These are phyloP conservation scores for Montipora sp. DNA, from an alignment of 64 coral and sea anemone species.

Conservation along the genomic window DNA sequence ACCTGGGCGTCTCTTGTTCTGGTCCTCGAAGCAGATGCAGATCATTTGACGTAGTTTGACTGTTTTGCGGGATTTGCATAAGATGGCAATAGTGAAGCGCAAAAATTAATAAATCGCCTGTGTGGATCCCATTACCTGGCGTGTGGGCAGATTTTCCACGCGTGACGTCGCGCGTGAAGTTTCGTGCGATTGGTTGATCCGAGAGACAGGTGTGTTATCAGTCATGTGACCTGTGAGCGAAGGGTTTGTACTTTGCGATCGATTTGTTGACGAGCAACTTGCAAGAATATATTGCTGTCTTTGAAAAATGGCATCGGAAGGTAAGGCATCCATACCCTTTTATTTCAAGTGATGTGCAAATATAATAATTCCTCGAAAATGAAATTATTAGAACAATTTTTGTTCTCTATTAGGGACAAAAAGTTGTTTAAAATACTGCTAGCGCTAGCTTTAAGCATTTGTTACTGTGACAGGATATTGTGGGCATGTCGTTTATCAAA, in stretches of 20 bases:
- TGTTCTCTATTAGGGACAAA: neutral
- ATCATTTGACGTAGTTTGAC: too few species aligned
- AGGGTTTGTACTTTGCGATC: neutral
- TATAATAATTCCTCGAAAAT: neutral
- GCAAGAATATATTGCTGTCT: neutral
- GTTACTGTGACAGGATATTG: neutral
- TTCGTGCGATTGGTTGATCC: neutral
- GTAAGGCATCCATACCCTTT: neutral
- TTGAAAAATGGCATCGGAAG: conserved; percentile 3
- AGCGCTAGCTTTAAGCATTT: neutral
- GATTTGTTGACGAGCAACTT: neutral
- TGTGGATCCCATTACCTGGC: too few species aligned
- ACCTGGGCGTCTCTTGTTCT: too few species aligned
- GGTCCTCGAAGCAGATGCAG: too few species aligned
- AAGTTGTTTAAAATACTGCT: neutral
- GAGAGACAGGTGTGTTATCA: neutral
- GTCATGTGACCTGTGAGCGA: conserved; percentile 5
- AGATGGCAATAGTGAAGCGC: too few species aligned
- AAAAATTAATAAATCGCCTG: too few species aligned
- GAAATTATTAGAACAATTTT: neutral
- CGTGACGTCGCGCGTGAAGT: neutral
- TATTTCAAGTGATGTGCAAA: neutral
- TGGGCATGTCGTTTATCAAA: neutral
- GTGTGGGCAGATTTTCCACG: neutral
- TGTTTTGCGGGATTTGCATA: too few species aligned